Conservation (phyloP, 1,140 invertebrate species). For the Saccostrea cuccullata region DNA sequence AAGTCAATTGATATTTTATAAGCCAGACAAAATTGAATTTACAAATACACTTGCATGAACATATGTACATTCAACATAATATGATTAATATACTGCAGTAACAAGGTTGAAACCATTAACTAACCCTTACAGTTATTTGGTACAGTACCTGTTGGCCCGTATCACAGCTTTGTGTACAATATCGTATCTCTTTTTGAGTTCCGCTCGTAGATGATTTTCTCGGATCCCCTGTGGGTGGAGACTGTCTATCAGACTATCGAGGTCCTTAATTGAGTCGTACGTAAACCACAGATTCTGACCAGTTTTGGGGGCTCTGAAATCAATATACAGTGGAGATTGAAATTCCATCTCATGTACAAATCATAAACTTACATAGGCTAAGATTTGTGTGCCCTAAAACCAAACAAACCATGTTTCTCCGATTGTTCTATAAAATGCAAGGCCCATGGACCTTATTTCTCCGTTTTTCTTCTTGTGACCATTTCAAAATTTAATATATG, state of each 20-base stretch:
- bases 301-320: conserved; percentile 72
- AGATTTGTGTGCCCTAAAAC: too few species aligned
- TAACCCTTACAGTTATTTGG: too few species aligned
- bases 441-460: too few species aligned
- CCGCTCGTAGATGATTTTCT: conserved; percentile 73
- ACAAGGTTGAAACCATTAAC: too few species aligned
- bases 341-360: not conserved
- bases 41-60: too few species aligned
- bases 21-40: too few species aligned
- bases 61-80: too few species aligned
- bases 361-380: too few species aligned
- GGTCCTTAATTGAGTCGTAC: conserved; percentile 71
- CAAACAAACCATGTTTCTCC: not conserved
- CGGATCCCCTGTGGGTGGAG: conserved; percentile 75
- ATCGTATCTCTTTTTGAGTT: conserved; percentile 71
- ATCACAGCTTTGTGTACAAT: conserved; percentile 66
- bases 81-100: too few species aligned
- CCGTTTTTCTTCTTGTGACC: too few species aligned
- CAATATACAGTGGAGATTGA: not conserved
- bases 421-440: not conserved
- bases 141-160: conserved; percentile 31
- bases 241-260: conserved; percentile 71
- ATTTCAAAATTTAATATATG: too few species aligned
- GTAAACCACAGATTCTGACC: conserved; percentile 79
- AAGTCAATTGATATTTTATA: too few species aligned